Base-by-base conservation (phyloP, 1,140 invertebrate species). In the Drosophila pandora region DNA sequence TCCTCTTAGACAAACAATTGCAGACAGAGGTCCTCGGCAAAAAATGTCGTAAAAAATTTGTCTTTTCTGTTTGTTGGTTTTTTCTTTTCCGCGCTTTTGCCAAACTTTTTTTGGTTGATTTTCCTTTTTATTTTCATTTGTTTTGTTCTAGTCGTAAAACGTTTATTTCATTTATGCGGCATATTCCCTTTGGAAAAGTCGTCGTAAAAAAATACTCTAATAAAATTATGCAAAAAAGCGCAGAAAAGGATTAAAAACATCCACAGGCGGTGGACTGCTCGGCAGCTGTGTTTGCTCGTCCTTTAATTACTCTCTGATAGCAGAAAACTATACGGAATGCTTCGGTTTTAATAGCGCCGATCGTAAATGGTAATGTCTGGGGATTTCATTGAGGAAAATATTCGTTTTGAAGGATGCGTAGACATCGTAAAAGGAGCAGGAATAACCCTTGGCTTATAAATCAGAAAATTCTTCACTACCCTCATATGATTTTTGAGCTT, bases 1-100 rank as follows among this genome's bases (percentile, higher is more conserved):
- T 85, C 65, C 82, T 79, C 73, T 85, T 85, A 87, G 82, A 87
- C 81, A 87, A 85, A 85, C 82, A 84, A 85, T 85, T 87, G 81
- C 74, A 78, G 65, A 78, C 61, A 59, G 70, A 22, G 63, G 58
- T 41, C 47, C 32, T 65, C 58, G 64, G 30, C 61, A 80, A 62
- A 60, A 61, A 56, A 34, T 47, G 75, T 68, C 73, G 41, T 82
- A 81, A 82, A 81, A 77, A 82, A 45, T 56, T 8, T 49, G 32
- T 22, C 61, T 71, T 76, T 23, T 53, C 25, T 68, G 30, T 47
- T 34, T 68, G 60, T 47, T 63, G 73, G 59, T 67, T 82, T 77
- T 84, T 84, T 79, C 73, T 85, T 87, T 85, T 81, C 49, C 73
- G 64, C 82, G 81, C 68, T 74, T 84, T 84, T 79, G 43, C 56